Evolutionary conservation across 2,113 vertebrate species (phyloP).

Genomic region (Notarius lentiginosus): DNA sequence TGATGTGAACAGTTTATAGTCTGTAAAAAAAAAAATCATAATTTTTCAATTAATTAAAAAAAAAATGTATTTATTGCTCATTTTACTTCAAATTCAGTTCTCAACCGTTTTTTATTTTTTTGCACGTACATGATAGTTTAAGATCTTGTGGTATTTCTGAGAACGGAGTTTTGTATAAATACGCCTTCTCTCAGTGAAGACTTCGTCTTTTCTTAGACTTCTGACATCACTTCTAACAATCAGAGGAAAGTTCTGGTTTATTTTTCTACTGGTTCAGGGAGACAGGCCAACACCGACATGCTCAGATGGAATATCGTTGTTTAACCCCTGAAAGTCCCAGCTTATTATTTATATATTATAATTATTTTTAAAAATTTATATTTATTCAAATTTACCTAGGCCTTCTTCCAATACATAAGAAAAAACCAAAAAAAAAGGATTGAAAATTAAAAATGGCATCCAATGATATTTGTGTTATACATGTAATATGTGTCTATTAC

Average conservation of each 20-base stretch:
- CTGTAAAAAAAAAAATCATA: neutral
- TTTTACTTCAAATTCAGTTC: neutral
- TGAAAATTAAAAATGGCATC: neutral
- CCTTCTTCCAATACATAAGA: neutral
- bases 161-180: neutral
- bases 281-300: neutral
- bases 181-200: neutral
- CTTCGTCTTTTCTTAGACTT: neutral
- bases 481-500: neutral
- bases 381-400: neutral
- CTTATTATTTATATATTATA: neutral
- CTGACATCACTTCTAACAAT: slow-evolving; percentile 5
- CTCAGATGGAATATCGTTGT: neutral
- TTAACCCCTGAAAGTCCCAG: neutral
- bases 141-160: neutral
- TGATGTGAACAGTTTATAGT: slow-evolving; percentile 4
- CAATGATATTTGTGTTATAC: neutral
- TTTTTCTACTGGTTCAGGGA: neutral
- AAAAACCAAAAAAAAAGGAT: neutral
- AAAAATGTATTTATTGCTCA: neutral
- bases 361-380: neutral
- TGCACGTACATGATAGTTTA: neutral
- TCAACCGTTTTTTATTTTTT: neutral
- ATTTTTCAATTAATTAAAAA: neutral
- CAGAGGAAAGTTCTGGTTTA: slow-evolving; percentile 26